Evolutionary conservation across 1,140 invertebrate genomes (phyloP).

Genomic region (Drosophila nigrodunni): DNA sequence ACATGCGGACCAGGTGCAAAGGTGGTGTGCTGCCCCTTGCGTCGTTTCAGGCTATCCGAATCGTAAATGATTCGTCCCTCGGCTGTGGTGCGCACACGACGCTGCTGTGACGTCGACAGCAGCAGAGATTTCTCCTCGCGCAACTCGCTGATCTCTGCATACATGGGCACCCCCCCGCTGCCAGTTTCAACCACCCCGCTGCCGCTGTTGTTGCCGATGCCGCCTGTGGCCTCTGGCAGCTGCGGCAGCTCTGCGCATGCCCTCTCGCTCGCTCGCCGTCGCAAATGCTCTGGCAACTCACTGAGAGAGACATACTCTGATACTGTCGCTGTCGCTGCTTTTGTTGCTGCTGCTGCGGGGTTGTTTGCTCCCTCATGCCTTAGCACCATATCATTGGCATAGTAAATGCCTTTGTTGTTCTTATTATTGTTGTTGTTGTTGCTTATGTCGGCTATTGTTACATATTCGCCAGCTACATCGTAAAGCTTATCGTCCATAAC

Average conservation of each 20-base stretch:
- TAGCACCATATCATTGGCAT: conserved; percentile 87
- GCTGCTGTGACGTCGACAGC: conserved; percentile 52
- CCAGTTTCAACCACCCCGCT: not conserved
- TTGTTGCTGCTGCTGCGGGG: not conserved
- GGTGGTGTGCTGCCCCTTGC: conserved; percentile 92
- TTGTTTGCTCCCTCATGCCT: conserved; percentile 83
- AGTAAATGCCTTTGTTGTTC: conserved; percentile 83
- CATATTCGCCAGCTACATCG: conserved; percentile 91
- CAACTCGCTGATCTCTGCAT: conserved; percentile 81
- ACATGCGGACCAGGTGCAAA: conserved; percentile 93
- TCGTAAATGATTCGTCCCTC: conserved; percentile 95
- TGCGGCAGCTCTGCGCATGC: conserved; percentile 67
- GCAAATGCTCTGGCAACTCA: conserved; percentile 89
- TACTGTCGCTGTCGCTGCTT: too few species aligned
- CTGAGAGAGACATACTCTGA: conserved; percentile 92
- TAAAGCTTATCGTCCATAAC: conserved; percentile 84
- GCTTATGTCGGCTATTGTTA: conserved; percentile 92
- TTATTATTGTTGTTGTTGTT: conserved; percentile 87
- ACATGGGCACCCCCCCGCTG: conserved; percentile 69
- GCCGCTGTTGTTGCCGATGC: not conserved
- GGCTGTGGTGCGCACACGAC: conserved; percentile 92
- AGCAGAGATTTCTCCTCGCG: conserved; percentile 71
- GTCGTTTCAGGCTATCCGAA: conserved; percentile 93
- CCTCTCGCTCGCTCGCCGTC: conserved; percentile 78
- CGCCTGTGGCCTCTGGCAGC: conserved; percentile 11